Percentiles rank a stretch among this genome's conserved stretches.
These are phyloP conservation scores for Sturmia bella DNA, from an alignment of 2,888 invertebrate genomes.

Conservation along the genomic window DNA sequence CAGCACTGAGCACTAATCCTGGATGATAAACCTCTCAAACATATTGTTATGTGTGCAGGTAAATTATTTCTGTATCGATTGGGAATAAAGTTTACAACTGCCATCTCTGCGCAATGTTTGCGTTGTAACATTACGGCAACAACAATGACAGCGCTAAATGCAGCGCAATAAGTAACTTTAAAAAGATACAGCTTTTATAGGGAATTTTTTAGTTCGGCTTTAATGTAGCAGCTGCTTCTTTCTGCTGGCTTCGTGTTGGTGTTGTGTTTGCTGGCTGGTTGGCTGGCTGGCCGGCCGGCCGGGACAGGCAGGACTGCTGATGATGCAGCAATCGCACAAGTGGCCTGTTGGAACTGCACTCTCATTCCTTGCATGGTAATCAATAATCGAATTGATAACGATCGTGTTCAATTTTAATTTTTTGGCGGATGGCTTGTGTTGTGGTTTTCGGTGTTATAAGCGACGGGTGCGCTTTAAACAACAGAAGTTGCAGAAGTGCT, in stretches of 20 bases:
- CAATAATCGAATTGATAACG: slow-evolving; percentile 82
- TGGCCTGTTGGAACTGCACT: slow-evolving; percentile 70
- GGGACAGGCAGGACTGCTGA: slow-evolving; percentile 39
- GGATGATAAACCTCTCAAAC: too few relatives aligned
- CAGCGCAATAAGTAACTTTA: slow-evolving; percentile 32
- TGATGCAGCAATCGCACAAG: slow-evolving; percentile 68
- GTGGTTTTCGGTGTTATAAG: slow-evolving; percentile 72
- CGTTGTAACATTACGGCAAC: slow-evolving; percentile 4
- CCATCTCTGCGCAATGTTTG: slow-evolving; percentile 44
- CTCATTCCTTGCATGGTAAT: slow-evolving; percentile 76
- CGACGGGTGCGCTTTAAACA: slow-evolving; percentile 79
- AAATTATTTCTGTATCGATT: too few relatives aligned
- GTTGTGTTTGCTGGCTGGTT: slow-evolving; percentile 47
- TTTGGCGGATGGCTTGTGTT: slow-evolving; percentile 67
- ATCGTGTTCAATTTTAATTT: slow-evolving; percentile 77
- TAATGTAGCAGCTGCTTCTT: slow-evolving; percentile 50
- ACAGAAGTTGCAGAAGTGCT: slow-evolving; percentile 69
- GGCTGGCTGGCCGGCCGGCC: too few relatives aligned
- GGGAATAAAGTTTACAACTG: too few relatives aligned
- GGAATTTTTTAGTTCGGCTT: slow-evolving; percentile 61
- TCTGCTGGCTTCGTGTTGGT: slow-evolving; percentile 19
- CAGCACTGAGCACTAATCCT: too few relatives aligned
- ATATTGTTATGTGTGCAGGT: too few relatives aligned
- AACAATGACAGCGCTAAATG: neutral
- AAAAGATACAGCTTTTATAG: slow-evolving; percentile 53